Evolutionary conservation across 2,797 vertebrate species (phyloP), one percentile per base, ranked within the genome.

Genomic region (Acestrorhynchus altus): DNA sequence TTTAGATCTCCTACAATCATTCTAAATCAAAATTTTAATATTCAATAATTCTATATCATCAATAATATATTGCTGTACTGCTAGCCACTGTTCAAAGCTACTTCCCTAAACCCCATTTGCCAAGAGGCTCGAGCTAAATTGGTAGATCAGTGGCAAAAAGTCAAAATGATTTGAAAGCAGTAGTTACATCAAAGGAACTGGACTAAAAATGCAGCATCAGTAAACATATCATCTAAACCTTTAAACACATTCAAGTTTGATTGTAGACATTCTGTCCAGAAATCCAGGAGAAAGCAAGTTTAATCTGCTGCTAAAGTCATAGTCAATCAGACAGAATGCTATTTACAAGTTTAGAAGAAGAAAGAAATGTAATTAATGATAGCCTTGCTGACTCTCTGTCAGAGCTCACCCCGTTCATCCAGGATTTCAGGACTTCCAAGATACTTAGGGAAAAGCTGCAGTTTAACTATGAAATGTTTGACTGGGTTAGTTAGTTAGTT

Each of bases 401-500:
- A 40, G 13, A 42, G 4, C 31, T 18, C 57, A 10, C 49, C 26
- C 35, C 26, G 72, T 74, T 64, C 40, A 28, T 69, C 26, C 13
- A 22, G 51, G 72, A 71, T 60, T 18, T 60, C 56, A 24, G 31
- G 2, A 35, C 31, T 35, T 2, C 31, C 31, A 4, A 42, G 18
- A n/a, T 64, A 11, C 61, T 40, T 70, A 47, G 39, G n/a, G 39
- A 59, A 60, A 18, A 20, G 60, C 8, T 57, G 65, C n/a, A 56
- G 24, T 60, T 71, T 66, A 9, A 13, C 51, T 71, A 7, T 16
- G 47, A 71, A 72, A 64, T 31, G 61, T 56, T 80, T 31, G 59
- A 67, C 74, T 61, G 73, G 60, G 61, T 66, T 64, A 80, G 51
- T 72, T 73, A 80, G 54, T 47, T 64, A 47, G 73, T 4, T 60